Evolutionary conservation across 2,113 vertebrate species (phyloP), one percentile per base, ranked within the genome.

Genomic region (Gymnorhina tibicen): DNA sequence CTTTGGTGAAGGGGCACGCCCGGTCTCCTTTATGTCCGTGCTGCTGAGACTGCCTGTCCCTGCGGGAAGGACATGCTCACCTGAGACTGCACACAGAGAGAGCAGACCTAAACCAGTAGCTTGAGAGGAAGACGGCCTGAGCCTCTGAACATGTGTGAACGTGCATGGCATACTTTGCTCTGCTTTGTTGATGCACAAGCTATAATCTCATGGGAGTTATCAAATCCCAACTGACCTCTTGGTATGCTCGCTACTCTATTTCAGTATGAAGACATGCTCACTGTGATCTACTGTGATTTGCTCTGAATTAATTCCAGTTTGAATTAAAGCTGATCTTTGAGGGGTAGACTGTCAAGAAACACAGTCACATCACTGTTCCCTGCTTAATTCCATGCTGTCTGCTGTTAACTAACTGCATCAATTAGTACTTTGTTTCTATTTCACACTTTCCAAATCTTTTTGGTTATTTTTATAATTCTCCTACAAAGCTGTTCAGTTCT

Each of bases 351-450:
- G 30, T 92, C 55, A 86, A 73, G 55, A 59, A 91, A 69, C 18
- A 55, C 18, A 73, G 50, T 76, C 46, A 53, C 30, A 32, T 94
- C 46, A 26, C 39, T 49, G 28, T 84, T 72, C 42, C 37, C 26
- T 84, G 59, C 64, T 95, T 95, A 84, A 86, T 86, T 89, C 77
- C 69, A 30, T 78, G 69, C 47, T 87, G 50, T 58, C 42, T 97
- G 30, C 46, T 87, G 80, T 87, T 95, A 93, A 66, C 33, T 87
- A 75, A 66, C 52, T 70, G 56, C 68, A 70, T 77, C 85, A 84
- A 44, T 86, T 84, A 92, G 59, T 72, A 47, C 42, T 94, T 80
- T n/a, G 28, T 66, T 94, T 94, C 59, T 58, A 5, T 67, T 91
- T 87, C 32, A 62, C 0, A 2, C 37, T 74, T 73, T 50, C n/a